These are phyloP conservation scores for Brenthis ino DNA, from an alignment of 2,888 invertebrate genomes.

Conservation along the genomic window DNA sequence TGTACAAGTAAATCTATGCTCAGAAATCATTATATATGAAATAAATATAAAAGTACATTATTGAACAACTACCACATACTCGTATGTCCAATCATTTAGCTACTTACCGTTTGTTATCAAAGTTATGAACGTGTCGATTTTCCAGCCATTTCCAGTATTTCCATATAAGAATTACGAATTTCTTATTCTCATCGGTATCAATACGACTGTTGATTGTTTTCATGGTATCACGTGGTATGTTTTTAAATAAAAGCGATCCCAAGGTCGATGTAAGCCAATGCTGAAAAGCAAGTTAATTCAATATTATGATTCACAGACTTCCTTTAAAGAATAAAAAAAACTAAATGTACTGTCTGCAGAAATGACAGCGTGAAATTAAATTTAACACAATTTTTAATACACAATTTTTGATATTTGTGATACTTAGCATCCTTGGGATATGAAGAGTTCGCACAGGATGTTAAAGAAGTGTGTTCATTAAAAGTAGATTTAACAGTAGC, in stretches of 20 bases:
- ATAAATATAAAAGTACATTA: no score
- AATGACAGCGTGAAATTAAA: no score
- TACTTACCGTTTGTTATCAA: conserved; percentile 59
- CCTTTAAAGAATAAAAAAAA: neutral
- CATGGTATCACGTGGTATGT: conserved; percentile 35
- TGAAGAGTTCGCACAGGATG: no score
- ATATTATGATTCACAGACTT: neutral
- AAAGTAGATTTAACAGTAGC: no score
- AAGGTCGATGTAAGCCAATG: conserved; percentile 55
- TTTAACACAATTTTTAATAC: no score
- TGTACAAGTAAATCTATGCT: no score
- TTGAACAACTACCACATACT: no score
- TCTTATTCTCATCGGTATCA: conserved; percentile 43
- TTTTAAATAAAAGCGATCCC: conserved; percentile 58
- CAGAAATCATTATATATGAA: no score
- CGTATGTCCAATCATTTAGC: neutral
- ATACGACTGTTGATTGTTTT: conserved; percentile 6
- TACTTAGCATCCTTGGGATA: no score
- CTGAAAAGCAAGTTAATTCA: conserved; percentile 47
- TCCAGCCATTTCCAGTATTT: conserved; percentile 81
- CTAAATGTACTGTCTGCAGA: no score
- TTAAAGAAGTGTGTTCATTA: no score
- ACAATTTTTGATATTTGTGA: no score
- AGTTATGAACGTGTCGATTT: conserved; percentile 79
- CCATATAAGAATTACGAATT: conserved; percentile 82